phyloP scores from a whole-genome alignment of 2,888 invertebrate genomes.

The Leptinotarsa haldemani region DNA sequence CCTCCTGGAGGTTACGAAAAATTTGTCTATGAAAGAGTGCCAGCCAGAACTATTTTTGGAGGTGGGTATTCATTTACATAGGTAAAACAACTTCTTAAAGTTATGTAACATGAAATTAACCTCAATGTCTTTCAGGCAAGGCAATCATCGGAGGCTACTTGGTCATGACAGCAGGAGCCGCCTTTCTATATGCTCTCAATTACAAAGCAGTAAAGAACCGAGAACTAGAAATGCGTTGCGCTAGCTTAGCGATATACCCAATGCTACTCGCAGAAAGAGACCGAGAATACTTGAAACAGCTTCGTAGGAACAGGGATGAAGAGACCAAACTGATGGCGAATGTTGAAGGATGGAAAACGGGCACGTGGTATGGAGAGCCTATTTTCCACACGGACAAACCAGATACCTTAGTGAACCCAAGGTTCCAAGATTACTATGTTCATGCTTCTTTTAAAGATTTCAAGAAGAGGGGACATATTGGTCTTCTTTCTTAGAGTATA shows the following conservation, averaged over 20 bases:
- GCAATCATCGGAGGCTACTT: slow-evolving; percentile 73
- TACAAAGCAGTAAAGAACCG: slow-evolving; percentile 69
- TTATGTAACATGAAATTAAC: slow-evolving; percentile 49
- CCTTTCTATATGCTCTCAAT: slow-evolving; percentile 71
- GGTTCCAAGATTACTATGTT: slow-evolving; percentile 78
- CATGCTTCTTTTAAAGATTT: slow-evolving; percentile 71
- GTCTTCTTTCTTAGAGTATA: slow-evolving; percentile 62
- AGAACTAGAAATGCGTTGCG: slow-evolving; percentile 81
- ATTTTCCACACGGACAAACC: slow-evolving; percentile 78
- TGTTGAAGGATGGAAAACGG: slow-evolving; percentile 91
- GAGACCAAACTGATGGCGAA: slow-evolving; percentile 90
- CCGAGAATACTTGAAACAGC: slow-evolving; percentile 83
- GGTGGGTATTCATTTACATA: slow-evolving; percentile 65
- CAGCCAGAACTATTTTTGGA: slow-evolving; percentile 77
- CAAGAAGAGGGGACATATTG: slow-evolving; percentile 69
- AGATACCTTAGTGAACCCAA: slow-evolving; percentile 74
- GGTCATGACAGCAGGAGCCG: slow-evolving; percentile 69
- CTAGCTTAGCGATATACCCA: slow-evolving; percentile 80
- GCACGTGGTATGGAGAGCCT: slow-evolving; percentile 88
- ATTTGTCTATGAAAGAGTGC: slow-evolving; percentile 78
- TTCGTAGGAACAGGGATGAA: slow-evolving; percentile 83
- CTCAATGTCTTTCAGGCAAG: slow-evolving; percentile 68
- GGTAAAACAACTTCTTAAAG: slow-evolving; percentile 28
- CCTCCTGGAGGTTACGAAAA: slow-evolving; percentile 90
- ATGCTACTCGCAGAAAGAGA: slow-evolving; percentile 87